Conservation (phyloP, 37 sponge, comb jelly and placozoan genomes). For the Dysidea cf. avara region DNA sequence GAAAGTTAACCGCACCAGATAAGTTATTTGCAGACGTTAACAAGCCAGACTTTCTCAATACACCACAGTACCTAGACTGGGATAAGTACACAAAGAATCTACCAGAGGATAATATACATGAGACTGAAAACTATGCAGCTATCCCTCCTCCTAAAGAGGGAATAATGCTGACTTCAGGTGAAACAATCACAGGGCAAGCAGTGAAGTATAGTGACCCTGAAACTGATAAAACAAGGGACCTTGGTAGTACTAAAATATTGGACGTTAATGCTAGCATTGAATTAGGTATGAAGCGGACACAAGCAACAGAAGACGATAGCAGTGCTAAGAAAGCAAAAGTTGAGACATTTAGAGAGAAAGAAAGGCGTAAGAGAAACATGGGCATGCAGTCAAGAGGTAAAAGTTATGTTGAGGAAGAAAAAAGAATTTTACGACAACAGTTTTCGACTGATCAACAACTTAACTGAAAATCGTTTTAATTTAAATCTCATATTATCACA, state of each 20-base stretch:
- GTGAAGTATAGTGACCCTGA: constrained; percentile 1
- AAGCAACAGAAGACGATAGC: background rate
- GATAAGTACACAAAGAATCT: constrained; percentile 49
- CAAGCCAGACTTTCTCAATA: constrained; percentile 64
- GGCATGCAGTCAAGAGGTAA: constrained; percentile 78
- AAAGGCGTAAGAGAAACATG: constrained; percentile 75
- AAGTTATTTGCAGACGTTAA: constrained; percentile 67
- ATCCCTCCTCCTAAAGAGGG: constrained; percentile 57
- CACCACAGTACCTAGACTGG: constrained; percentile 52
- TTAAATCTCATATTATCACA: too few species aligned
- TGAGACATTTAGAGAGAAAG: constrained; percentile 61
- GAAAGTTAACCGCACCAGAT: constrained; percentile 80
- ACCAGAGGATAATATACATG: constrained; percentile 35
- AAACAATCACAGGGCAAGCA: background rate
- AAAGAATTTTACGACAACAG: constrained; percentile 71
- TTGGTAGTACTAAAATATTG: too few species aligned
- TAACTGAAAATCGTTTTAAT: too few species aligned
- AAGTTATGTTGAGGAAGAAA: constrained; percentile 88
- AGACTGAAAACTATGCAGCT: constrained; percentile 31
- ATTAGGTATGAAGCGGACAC: too few species aligned
- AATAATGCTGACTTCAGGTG: too few species aligned
- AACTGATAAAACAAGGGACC: too few species aligned
- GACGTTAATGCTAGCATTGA: too few species aligned
- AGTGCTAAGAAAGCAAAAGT: constrained; percentile 30
- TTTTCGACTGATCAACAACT: constrained; percentile 18